Evolutionary conservation across 2,113 vertebrate species (phyloP).

Genomic region (Muscicapa adusta): DNA sequence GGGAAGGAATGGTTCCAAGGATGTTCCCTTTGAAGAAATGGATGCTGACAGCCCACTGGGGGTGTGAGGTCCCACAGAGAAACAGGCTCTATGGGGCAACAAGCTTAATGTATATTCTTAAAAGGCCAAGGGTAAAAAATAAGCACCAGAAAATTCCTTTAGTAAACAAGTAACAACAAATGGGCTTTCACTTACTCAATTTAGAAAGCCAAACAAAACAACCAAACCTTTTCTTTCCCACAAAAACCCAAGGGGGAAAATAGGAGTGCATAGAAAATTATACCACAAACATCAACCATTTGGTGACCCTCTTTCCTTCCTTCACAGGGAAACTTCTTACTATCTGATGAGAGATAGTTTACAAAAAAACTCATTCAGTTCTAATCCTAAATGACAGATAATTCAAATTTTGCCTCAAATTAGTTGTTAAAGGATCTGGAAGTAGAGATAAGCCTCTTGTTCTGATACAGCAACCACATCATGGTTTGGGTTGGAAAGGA

Average conservation of each 20-base stretch:
- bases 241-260: background rate
- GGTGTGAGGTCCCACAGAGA: background rate
- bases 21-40: background rate
- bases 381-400: background rate
- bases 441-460: background rate
- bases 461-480: background rate
- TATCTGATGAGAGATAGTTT: fast-evolving
- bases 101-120: background rate
- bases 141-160: background rate
- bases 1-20: background rate
- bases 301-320: no score
- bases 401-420: background rate
- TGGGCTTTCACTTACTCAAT: background rate
- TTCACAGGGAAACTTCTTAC: background rate
- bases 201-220: background rate
- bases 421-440: background rate
- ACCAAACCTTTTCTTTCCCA: background rate
- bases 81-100: background rate
- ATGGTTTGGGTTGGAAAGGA: background rate
- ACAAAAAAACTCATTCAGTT: background rate
- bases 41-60: fast-evolving
- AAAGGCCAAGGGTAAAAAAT: background rate
- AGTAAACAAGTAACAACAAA: background rate
- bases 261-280: fast-evolving
- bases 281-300: background rate